phyloP scores from a whole-genome alignment of 2,113 vertebrate species.

The Trachemys scripta region DNA sequence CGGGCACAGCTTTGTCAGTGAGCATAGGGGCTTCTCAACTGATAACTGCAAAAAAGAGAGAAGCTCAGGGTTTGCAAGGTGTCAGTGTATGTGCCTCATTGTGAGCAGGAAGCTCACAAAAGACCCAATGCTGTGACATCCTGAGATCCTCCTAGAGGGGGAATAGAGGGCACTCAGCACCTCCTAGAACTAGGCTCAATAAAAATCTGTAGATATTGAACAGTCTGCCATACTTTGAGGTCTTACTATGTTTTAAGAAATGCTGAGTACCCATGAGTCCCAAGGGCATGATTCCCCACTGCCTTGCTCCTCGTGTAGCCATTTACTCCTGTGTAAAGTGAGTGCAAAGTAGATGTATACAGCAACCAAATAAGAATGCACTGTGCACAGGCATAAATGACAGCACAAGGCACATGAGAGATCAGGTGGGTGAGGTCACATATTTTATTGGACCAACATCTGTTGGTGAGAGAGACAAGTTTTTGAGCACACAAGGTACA shows the following conservation, averaged over 20 bases:
- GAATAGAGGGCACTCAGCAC: not conserved
- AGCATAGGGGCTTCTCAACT: conserved; percentile 4
- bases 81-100: not conserved
- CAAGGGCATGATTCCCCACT: not conserved
- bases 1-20: conserved; percentile 12
- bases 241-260: not conserved
- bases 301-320: accelerated
- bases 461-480: not conserved
- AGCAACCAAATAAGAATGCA: accelerated
- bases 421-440: not conserved
- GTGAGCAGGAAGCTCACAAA: not conserved
- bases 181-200: not conserved
- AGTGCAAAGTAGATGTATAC: not conserved
- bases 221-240: not conserved
- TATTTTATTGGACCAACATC: not conserved
- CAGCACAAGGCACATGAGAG: not conserved
- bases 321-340: accelerated
- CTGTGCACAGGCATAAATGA: accelerated
- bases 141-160: not conserved
- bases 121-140: not conserved
- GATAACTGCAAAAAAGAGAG: not conserved
- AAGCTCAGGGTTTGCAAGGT: not conserved
- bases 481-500: not conserved
- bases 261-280: not conserved
- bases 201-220: not conserved